Conservation (phyloP, 2,113 vertebrate genomes). For the Spheniscus mendiculus region DNA sequence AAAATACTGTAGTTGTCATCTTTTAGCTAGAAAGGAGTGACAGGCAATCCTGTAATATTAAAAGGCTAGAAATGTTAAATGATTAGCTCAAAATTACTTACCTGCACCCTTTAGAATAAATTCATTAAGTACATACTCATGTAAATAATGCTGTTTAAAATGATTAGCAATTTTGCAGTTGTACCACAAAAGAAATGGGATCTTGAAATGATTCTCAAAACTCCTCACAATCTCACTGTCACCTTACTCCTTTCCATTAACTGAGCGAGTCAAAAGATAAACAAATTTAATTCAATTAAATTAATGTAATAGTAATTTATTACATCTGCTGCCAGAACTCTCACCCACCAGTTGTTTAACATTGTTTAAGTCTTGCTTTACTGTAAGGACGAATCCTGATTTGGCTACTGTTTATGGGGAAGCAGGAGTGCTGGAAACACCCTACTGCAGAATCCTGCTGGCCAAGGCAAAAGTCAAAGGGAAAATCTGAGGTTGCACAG, state of each 20-base stretch:
- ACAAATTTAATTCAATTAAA: neutral
- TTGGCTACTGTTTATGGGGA: neutral
- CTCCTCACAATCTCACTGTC: neutral
- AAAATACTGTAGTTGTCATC: neutral
- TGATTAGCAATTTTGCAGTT: neutral
- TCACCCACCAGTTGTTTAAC: neutral
- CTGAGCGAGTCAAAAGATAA: neutral
- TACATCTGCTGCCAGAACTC: neutral
- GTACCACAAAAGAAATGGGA: neutral
- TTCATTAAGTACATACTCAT: neutral
- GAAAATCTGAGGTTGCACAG: neutral
- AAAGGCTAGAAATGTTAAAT: neutral
- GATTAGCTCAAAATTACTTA: neutral
- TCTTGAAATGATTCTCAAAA: neutral
- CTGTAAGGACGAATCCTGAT: neutral
- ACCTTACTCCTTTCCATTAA: neutral
- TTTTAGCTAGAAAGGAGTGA: neutral
- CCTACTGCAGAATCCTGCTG: neutral
- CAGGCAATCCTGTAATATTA: neutral
- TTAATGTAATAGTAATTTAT: neutral
- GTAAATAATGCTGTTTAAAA: neutral
- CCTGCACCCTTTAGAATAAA: neutral
- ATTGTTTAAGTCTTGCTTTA: neutral
- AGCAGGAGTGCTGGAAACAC: neutral
- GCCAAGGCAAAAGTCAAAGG: neutral